phyloP scores from a whole-genome alignment of 2,888 invertebrate genomes.

The Stegophylla sp. region DNA sequence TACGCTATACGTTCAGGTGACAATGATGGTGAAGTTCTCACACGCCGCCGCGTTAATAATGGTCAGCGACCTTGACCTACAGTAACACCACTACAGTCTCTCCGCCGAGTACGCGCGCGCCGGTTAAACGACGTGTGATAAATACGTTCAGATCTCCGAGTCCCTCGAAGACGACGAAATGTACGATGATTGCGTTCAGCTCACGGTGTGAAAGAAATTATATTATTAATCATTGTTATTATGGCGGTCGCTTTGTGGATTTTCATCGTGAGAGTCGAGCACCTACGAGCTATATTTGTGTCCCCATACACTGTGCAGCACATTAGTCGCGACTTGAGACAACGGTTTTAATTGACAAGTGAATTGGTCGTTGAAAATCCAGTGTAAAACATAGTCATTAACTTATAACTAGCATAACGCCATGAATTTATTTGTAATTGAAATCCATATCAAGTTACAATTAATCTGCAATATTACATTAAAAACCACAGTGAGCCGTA shows the following conservation, averaged over 20 bases:
- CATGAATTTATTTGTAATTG: too few species aligned
- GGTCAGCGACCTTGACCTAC: conserved; percentile 46
- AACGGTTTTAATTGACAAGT: neutral
- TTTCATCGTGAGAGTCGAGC: neutral
- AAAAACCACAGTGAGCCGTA: too few species aligned
- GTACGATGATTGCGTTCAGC: neutral
- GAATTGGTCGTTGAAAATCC: too few species aligned
- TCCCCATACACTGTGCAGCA: neutral
- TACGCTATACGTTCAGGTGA: too few species aligned
- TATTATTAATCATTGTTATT: neutral
- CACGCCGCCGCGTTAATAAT: conserved; percentile 2
- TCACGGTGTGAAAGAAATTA: neutral
- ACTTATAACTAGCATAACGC: too few species aligned
- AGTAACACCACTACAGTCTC: conserved; percentile 42
- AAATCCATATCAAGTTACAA: too few species aligned
- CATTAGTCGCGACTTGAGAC: neutral
- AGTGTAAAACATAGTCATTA: too few species aligned
- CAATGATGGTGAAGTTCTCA: conserved; percentile 17
- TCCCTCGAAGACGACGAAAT: neutral
- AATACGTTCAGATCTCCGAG: neutral
- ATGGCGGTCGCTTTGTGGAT: neutral
- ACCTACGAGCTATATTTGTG: too few species aligned
- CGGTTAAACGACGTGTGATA: conserved; percentile 35
- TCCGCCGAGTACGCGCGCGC: neutral
- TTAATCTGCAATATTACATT: too few species aligned